Percentiles rank a stretch among this genome's conserved stretches.
These are phyloP conservation scores for Vollenhovia emeryi DNA, from an alignment of 1,140 invertebrate genomes.

Conservation along the genomic window DNA sequence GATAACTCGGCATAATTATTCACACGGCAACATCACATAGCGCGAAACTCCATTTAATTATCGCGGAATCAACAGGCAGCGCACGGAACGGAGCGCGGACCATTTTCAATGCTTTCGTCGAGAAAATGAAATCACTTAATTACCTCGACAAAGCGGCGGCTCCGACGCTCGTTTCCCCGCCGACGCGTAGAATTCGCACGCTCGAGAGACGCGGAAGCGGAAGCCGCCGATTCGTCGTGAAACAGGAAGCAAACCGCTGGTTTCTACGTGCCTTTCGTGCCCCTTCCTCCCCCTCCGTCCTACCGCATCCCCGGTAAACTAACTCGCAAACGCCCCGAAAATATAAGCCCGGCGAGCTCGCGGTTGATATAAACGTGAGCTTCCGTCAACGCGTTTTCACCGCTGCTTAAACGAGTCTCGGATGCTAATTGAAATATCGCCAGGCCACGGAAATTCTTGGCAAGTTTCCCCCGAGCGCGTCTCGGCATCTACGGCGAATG, in stretches of 20 bases:
- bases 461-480: slow-evolving; percentile 69
- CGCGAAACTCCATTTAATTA: slow-evolving; percentile 55
- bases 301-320: background rate
- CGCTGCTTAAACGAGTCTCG: slow-evolving; percentile 77
- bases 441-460: slow-evolving; percentile 82
- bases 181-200: slow-evolving; percentile 39
- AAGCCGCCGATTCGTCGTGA: slow-evolving; percentile 53
- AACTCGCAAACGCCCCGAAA: slow-evolving; percentile 47
- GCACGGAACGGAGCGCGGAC: slow-evolving; percentile 36
- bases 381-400: slow-evolving; percentile 71
- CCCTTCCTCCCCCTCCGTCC: background rate
- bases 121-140: slow-evolving; percentile 61
- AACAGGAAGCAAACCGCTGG: slow-evolving; percentile 57
- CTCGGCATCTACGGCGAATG: slow-evolving; percentile 45
- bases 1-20: slow-evolving; percentile 51
- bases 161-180: slow-evolving; percentile 56
- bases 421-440: slow-evolving; percentile 85
- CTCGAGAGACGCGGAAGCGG: slow-evolving; percentile 46
- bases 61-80: slow-evolving; percentile 57
- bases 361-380: slow-evolving; percentile 43
- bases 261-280: slow-evolving; percentile 20
- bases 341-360: slow-evolving; percentile 15
- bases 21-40: slow-evolving; percentile 43
- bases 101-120: slow-evolving; percentile 59
- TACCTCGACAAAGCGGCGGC: slow-evolving; percentile 44